A percentile compares a stretch with the other conserved stretches of the same genome.
Evolutionary conservation across 2,888 invertebrate species (phyloP).

Genomic region (Aplocera efformata): DNA sequence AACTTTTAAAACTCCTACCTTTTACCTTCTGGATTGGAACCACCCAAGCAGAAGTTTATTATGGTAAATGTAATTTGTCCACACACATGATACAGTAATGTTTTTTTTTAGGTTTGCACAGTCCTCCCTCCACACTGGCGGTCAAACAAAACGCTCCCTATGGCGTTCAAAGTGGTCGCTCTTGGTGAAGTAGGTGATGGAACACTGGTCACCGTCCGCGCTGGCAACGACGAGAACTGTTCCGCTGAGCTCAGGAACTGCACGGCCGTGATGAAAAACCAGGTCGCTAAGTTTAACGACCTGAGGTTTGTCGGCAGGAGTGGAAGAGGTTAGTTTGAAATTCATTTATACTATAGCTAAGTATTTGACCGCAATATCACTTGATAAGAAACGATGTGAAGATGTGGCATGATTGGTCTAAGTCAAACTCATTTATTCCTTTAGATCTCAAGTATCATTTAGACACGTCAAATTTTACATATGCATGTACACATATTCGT

Average conservation of each 20-base stretch:
- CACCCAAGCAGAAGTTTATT: neutral
- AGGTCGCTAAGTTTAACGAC: constrained; percentile 98
- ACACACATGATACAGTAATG: no score
- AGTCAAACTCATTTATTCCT: no score
- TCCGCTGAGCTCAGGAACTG: constrained; percentile 96
- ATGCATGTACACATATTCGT: no score
- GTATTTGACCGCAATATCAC: no score
- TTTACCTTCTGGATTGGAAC: no score
- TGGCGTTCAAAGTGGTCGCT: constrained; percentile 96
- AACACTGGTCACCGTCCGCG: constrained; percentile 94
- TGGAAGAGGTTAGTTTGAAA: constrained; percentile 92
- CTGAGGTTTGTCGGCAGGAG: constrained; percentile 97
- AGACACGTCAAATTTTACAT: no score
- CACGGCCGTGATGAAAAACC: constrained; percentile 97
- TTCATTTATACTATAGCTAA: neutral
- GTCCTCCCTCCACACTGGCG: constrained; percentile 97
- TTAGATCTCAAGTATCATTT: no score
- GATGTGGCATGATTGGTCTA: no score
- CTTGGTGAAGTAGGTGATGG: constrained; percentile 96
- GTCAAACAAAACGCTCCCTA: constrained; percentile 97
- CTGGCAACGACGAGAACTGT: constrained; percentile 98
- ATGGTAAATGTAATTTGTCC: neutral
- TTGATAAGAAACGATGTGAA: no score
- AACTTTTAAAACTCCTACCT: no score
- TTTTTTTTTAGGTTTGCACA: constrained; percentile 83